Evolutionary conservation across 2,888 invertebrate species (phyloP).

Genomic region (Hydraecia micacea): DNA sequence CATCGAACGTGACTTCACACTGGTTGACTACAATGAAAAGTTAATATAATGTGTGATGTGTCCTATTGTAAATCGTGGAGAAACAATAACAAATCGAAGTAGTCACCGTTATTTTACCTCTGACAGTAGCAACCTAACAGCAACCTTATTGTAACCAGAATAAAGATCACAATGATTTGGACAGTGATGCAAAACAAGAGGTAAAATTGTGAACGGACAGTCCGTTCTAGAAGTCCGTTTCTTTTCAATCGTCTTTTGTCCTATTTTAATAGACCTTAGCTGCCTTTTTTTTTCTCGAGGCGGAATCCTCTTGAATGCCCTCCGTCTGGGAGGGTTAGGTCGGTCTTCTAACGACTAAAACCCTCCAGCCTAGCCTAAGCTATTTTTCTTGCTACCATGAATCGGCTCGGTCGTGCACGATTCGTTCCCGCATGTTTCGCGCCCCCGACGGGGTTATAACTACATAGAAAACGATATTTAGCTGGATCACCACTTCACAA

Average conservation of each 20-base stretch:
- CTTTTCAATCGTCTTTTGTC: neutral
- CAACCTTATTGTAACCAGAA: neutral
- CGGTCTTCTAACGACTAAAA: neutral
- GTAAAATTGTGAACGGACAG: neutral
- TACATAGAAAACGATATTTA: neutral
- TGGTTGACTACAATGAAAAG: constrained; percentile 53
- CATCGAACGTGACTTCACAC: constrained; percentile 91
- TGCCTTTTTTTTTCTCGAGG: neutral
- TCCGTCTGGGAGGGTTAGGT: neutral
- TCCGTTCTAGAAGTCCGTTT: neutral
- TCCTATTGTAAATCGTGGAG: neutral
- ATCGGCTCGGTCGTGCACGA: neutral
- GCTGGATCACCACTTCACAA: too few species aligned
- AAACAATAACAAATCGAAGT: neutral
- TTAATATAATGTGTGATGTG: neutral
- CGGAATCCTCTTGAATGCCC: neutral
- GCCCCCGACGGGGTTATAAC: neutral
- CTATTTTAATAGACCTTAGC: neutral
- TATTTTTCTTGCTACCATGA: neutral
- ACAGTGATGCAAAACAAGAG: neutral
- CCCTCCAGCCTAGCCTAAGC: neutral
- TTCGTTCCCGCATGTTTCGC: too few species aligned
- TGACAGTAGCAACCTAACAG: neutral
- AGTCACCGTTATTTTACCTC: neutral
- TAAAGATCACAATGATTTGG: neutral